Evolutionary conservation across 1,140 invertebrate species (phyloP), one percentile per base, ranked within the genome.

Genomic region (Drosophila takahashii): DNA sequence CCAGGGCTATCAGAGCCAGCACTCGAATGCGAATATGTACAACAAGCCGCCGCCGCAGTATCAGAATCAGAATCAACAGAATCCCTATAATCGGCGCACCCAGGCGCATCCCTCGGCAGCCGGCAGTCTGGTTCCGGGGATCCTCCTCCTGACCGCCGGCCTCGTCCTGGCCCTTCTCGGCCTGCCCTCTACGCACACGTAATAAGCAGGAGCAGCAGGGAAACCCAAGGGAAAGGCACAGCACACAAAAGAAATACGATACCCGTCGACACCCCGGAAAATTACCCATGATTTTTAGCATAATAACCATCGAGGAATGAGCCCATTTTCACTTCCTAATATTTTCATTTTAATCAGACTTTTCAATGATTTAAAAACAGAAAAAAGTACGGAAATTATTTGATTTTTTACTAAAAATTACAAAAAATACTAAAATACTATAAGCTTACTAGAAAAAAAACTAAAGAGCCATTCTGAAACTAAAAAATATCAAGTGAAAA

Each of bases 1-100:
- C 41, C 76, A 81, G 52, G 90, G 87, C 58, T 92, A 90, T 27
- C 74, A 81, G 16, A 86, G 69, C 27, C 81, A 86, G 39, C 81
- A 86, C 52, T 59, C 73, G 22, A 91, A 89, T 66, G 87, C 90
- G 53, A 92, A 92, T 13, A 92, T 91, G 87, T 92, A 86, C 52
- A 91, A 91, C 51, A 92, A 92, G 64, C 90, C 90, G 45, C 90
- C 90, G 75, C 90, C 90, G 39, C 90, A 92, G 52, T 92, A 92
- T 41, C 90, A 91, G 59, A 91, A 90, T 47, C 87, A 90, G 32
- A 90, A 90, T 11, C 90, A 91, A 53, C 86, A 90, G 81, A 90
- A 90, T 74, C 86, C 86, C 36, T 92, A 91, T 60, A 92, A 92
- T 67, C 81, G 90, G 27, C 90, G 89, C 61, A 92, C 90, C 54